A percentile compares a stretch with the other conserved stretches of the same genome.
Conservation (phyloP, 1,140 invertebrate species). For the Drosophila persimilis region DNA sequence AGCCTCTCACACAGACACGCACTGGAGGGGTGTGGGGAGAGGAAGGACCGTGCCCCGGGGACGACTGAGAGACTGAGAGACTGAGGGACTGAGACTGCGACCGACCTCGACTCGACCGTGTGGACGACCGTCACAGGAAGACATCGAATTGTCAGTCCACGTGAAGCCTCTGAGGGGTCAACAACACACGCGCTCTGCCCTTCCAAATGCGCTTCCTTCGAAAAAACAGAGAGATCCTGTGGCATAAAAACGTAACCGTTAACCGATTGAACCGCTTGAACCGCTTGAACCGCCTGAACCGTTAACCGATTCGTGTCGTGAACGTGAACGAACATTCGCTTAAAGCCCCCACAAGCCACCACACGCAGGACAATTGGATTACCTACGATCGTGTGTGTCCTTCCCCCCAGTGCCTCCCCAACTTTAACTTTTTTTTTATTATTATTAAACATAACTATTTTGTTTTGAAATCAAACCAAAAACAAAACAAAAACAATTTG, state of each 20-base stretch:
- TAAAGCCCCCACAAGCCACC: conserved; percentile 11
- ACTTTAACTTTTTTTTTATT: neutral
- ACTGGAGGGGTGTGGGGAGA: conserved; percentile 20
- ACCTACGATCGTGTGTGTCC: conserved; percentile 73
- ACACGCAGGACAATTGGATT: conserved; percentile 75
- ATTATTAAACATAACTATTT: conserved; percentile 10
- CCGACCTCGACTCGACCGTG: conserved; percentile 20
- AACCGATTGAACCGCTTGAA: conserved; percentile 25
- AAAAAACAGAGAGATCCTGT: conserved; percentile 27
- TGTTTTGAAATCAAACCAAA: conserved; percentile 46
- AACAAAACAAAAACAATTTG: conserved; percentile 22
- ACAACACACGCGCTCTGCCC: conserved; percentile 77
- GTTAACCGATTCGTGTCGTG: conserved; percentile 1
- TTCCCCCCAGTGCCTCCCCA: conserved; percentile 42
- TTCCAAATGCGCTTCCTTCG: conserved; percentile 29
- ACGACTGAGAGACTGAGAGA: conserved; percentile 13
- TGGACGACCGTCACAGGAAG: conserved; percentile 75
- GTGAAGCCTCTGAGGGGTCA: conserved; percentile 83
- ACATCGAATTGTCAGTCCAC: conserved; percentile 80
- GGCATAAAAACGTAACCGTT: conserved; percentile 27
- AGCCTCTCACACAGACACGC: conserved; percentile 47
- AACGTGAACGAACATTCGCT: conserved; percentile 7
- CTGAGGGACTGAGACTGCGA: conserved; percentile 17
- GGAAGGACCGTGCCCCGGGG: conserved; percentile 5
- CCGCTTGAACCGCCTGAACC: neutral